These are phyloP conservation scores for Steinernema carpocapsae DNA, from an alignment of 2,888 invertebrate genomes.

Conservation along the genomic window DNA sequence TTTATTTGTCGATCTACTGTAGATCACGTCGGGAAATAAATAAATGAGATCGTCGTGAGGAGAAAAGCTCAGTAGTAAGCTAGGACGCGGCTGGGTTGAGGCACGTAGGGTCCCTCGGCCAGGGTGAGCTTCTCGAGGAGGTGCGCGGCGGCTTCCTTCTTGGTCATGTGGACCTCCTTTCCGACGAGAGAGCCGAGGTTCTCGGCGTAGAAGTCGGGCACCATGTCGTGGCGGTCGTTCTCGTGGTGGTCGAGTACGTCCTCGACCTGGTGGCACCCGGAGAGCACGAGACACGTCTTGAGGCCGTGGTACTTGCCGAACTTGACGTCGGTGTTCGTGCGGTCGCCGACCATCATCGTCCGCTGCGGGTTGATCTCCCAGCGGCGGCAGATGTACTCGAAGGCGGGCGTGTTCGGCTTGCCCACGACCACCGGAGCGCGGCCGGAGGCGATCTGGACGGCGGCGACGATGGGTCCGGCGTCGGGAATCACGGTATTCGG, in stretches of 20 bases:
- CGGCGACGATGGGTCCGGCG: slow-evolving; percentile 79
- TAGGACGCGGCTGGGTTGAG: slow-evolving; percentile 1
- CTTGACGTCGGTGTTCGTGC: slow-evolving; percentile 85
- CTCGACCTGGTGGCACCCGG: slow-evolving; percentile 63
- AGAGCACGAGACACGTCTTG: slow-evolving; percentile 81
- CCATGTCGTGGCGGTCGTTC: slow-evolving; percentile 61
- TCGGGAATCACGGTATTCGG: slow-evolving; percentile 75
- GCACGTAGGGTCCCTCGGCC: slow-evolving; percentile 1
- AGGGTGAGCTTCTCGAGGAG: not conserved
- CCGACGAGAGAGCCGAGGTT: slow-evolving; percentile 61
- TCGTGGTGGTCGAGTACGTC: slow-evolving; percentile 60
- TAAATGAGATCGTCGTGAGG: not conserved
- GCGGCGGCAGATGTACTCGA: slow-evolving; percentile 75
- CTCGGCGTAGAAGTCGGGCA: slow-evolving; percentile 65
- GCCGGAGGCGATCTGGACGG: slow-evolving; percentile 83
- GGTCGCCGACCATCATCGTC: slow-evolving; percentile 89
- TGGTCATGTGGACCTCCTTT: not conserved
- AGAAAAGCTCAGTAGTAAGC: not conserved
- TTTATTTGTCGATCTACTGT: slow-evolving; percentile 3
- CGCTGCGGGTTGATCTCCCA: slow-evolving; percentile 80
- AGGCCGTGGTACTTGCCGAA: slow-evolving; percentile 87
- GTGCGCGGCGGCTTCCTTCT: not conserved
- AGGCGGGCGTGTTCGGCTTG: slow-evolving; percentile 85
- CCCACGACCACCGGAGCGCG: slow-evolving; percentile 83
- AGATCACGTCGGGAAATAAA: not conserved